These are phyloP conservation scores for Rhaphigaster nebulosa DNA, from an alignment of 2,888 invertebrate species.

Conservation along the genomic window DNA sequence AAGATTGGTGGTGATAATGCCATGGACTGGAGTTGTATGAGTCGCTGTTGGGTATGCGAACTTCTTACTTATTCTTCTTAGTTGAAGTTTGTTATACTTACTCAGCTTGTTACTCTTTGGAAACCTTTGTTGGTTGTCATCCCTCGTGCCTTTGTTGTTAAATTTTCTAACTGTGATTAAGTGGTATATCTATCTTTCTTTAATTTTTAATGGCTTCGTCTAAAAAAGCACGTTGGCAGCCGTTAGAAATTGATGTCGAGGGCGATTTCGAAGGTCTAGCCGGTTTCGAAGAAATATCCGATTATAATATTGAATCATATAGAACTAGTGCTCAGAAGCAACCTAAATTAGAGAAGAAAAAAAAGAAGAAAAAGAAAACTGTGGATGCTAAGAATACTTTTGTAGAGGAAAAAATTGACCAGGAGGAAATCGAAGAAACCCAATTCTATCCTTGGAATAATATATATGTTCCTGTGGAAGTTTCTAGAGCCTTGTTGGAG, in stretches of 20 bases:
- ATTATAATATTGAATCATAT: constrained; percentile 72
- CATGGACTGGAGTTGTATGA: too few relatives aligned
- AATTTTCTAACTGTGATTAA: neutral
- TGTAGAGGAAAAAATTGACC: constrained; percentile 62
- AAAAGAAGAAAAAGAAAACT: constrained; percentile 62
- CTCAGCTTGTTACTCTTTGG: neutral
- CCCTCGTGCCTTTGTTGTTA: neutral
- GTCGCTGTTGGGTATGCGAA: too few relatives aligned
- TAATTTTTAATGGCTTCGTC: neutral
- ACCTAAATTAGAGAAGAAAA: constrained; percentile 66
- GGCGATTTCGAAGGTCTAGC: constrained; percentile 77
- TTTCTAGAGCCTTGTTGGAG: constrained; percentile 82
- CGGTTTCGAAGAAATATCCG: constrained; percentile 83
- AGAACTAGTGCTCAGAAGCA: constrained; percentile 68
- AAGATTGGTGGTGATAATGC: too few relatives aligned
- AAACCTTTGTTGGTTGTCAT: neutral
- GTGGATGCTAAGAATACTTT: constrained; percentile 65
- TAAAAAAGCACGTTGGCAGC: constrained; percentile 72
- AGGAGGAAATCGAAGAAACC: constrained; percentile 40
- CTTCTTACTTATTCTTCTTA: too few relatives aligned
- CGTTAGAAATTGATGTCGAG: constrained; percentile 76
- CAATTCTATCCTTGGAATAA: constrained; percentile 64
- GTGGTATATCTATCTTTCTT: neutral
- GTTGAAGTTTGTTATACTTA: neutral
- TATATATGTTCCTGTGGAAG: constrained; percentile 73